Percentiles rank a stretch among this genome's conserved stretches.
These are phyloP conservation scores for Ethmia dodecea DNA, from an alignment of 2,888 invertebrate genomes.

Conservation along the genomic window DNA sequence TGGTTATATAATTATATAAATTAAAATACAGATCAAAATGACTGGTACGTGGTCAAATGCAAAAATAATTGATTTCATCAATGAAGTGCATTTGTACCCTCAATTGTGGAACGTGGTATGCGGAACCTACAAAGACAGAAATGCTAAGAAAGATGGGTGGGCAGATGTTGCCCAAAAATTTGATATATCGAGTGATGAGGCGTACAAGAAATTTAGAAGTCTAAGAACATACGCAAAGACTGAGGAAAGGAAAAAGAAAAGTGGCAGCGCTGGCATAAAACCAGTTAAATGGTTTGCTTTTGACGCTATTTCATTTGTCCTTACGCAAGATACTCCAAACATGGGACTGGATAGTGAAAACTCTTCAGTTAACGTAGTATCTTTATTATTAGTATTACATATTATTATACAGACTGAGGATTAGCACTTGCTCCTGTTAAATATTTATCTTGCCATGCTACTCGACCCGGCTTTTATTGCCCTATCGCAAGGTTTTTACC, in stretches of 20 bases:
- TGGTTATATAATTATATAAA: too few species aligned
- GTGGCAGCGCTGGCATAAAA: slow-evolving; percentile 20
- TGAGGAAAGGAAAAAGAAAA: slow-evolving; percentile 17
- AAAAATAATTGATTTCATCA: slow-evolving; percentile 6
- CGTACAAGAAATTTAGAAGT: slow-evolving; percentile 23
- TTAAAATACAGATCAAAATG: too few species aligned
- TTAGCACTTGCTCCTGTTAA: slow-evolving; percentile 1
- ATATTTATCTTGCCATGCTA: slow-evolving; percentile 15
- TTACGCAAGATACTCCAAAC: slow-evolving; percentile 21
- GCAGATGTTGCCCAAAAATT: slow-evolving; percentile 15
- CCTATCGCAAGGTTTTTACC: too few species aligned
- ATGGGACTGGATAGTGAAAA: slow-evolving; percentile 12
- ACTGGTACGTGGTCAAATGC: slow-evolving; percentile 2
- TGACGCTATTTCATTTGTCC: slow-evolving; percentile 22
- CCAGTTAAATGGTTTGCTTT: slow-evolving; percentile 17
- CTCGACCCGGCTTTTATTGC: slow-evolving; percentile 12
- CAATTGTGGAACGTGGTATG: slow-evolving; percentile 3
- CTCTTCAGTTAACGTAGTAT: slow-evolving; percentile 9
- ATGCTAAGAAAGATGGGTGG: slow-evolving; percentile 21
- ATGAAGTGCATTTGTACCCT: slow-evolving; percentile 8
- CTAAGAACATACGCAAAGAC: slow-evolving; percentile 20
- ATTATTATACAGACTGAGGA: background rate
- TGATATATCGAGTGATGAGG: slow-evolving; percentile 15
- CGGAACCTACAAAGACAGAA: slow-evolving; percentile 10
- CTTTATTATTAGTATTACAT: slow-evolving; percentile 7